Base-by-base conservation (phyloP, 1,140 invertebrate species). In the Pseudachorutes palmiensis region DNA sequence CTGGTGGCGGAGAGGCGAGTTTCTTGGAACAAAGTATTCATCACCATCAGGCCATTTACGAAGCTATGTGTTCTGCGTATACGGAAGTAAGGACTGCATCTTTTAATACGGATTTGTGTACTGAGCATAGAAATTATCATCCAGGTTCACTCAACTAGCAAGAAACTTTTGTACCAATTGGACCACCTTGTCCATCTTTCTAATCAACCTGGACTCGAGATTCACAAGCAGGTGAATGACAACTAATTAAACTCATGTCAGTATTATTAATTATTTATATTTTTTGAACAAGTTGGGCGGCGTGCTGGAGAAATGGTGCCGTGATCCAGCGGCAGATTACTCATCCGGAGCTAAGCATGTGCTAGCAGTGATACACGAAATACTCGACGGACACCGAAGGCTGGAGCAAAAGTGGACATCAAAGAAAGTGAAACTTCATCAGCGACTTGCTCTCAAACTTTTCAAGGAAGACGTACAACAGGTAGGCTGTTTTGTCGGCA, bases 401-500 rank as follows among this genome's bases (percentile, higher is more conserved):
- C 80, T 98, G 2, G 94, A 98, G 79, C 90, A 93, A 71, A 86
- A 92, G 59, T 98, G 94, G 90, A 92, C 95, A 75, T 85, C 88
- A 55, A 91, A 94, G 67, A 91, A 96, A 79, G 89, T 96, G 30
- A 91, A 94, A 77, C 80, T 97, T 24, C 93, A 97, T 79, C 94
- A 98, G 79, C 83, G 92, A 71, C 82, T 98, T 14, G 94, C 94
- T 1, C 82, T 98, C 61, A 83, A 92, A 70, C 83, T 97, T 29
- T 98, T 97, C 79, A 93, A 97, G 79, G 92, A 96, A 76, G 93
- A 96, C 79, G 92, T 95, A 5, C 88, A 91, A 77, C 90, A 92
- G 81, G 86, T 86, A 64, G 26, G 2, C 2, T 65, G 26, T 41
- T 41, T n/a, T n/a, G n/a, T 45, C 9, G 19, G 19, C 36, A 9